phyloP scores from a whole-genome alignment of 2,888 invertebrate species.

The Imbricaverruca yamaguchii region DNA sequence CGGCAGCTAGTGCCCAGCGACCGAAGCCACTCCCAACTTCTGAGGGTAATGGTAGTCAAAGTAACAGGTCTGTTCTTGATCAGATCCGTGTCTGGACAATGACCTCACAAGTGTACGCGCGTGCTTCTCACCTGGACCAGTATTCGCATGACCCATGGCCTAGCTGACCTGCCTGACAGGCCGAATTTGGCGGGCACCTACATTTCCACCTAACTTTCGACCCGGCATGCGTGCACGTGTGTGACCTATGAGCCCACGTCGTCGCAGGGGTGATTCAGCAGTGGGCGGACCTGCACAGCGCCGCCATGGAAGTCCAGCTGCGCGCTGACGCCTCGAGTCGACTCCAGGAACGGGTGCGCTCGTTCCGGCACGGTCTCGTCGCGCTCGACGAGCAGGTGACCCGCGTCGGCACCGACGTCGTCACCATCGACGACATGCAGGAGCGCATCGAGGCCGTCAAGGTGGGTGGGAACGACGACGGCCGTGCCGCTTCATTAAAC shows the following conservation, averaged over 20 bases:
- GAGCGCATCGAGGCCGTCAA: background rate
- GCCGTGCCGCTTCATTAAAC: no score
- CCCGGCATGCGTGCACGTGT: no score
- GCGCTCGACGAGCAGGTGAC: background rate
- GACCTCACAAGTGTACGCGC: no score
- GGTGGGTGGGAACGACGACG: background rate
- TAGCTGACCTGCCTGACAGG: background rate
- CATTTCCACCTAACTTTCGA: no score
- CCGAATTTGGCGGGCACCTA: no score
- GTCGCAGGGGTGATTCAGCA: background rate
- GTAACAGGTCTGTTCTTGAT: no score
- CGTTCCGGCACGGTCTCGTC: background rate
- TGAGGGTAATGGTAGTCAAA: no score
- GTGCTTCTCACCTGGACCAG: background rate
- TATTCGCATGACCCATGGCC: background rate
- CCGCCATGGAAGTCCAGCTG: background rate
- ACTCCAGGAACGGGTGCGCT: background rate
- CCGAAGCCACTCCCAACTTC: no score
- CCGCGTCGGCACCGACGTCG: background rate
- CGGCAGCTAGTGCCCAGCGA: no score
- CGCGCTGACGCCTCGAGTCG: background rate
- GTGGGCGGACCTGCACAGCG: background rate
- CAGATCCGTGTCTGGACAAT: no score
- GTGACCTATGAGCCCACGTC: no score
- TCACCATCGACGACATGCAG: constrained; percentile 1